Percentiles rank a stretch among this genome's conserved stretches.
Evolutionary conservation across 2,888 invertebrate species (phyloP).

Genomic region (Endomychus coccineus): DNA sequence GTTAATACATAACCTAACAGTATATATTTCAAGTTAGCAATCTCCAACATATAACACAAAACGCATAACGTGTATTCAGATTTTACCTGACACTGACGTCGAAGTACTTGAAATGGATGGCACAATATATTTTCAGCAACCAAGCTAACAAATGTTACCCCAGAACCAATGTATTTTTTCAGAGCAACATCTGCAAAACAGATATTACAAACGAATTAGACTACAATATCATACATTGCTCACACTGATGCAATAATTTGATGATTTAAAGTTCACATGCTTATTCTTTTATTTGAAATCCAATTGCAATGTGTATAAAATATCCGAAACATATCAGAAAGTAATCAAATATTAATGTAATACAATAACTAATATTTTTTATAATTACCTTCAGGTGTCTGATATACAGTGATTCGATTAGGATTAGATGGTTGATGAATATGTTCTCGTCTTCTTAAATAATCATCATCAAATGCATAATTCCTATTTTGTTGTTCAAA

Average conservation of each 20-base stretch:
- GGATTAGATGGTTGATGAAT: background rate
- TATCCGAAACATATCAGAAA: too few relatives aligned
- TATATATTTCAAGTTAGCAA: background rate
- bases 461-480: constrained; percentile 4
- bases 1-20: too few relatives aligned
- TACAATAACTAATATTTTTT: too few relatives aligned
- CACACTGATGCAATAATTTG: too few relatives aligned
- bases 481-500: background rate
- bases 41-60: too few relatives aligned
- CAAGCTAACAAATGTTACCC: constrained; percentile 75
- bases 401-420: background rate
- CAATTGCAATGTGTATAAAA: too few relatives aligned
- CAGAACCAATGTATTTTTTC: constrained; percentile 60
- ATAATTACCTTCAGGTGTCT: background rate
- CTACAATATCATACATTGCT: background rate
- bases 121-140: constrained; percentile 85
- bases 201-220: background rate
- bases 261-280: too few relatives aligned
- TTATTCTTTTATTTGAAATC: too few relatives aligned
- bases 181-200: constrained; percentile 9
- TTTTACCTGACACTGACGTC: constrained; percentile 90
- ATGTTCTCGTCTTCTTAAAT: background rate
- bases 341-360: background rate
- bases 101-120: constrained; percentile 87
- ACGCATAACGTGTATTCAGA: too few relatives aligned